Evolutionary conservation across 2,113 vertebrate genomes (phyloP), one percentile per base, ranked within the genome.

Genomic region (Bubo scandiacus): DNA sequence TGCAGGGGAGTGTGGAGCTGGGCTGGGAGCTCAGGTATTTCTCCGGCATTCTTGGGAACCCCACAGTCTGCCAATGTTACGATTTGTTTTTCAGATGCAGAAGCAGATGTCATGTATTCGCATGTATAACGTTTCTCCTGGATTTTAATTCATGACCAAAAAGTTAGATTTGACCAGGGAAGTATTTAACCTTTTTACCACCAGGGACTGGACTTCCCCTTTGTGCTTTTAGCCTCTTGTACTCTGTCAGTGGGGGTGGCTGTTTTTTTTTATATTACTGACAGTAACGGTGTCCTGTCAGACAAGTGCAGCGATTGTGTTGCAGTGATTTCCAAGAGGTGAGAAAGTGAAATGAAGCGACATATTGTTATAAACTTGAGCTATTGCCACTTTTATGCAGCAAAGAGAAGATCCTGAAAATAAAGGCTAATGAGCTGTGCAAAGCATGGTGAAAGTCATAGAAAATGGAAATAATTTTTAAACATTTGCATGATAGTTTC

Each of bases 391-490:
- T 88, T 63, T 29, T 57, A 36, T 67, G 90, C 85, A 74, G 71
- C 43, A 71, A 78, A 81, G 36, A 95, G 62, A 75, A 74, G 43
- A 81, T 47, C 15, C 15, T 68, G 84, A 54, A 93, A 96, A 73
- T 74, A 80, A 97, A 97, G 85, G 92, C 89, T 95, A 96, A 95
- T 91, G 80, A 92, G 78, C 61, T 81, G 45, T 88, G 30, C 30
- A 72, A 91, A 85, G 77, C 83, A 63, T 78, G 30, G 55, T 34
- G 74, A 90, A 90, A 94, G 61, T 86, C 30, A 27, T 12, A 67
- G 86, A 65, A 80, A 96, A 82, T 36, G 6, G 52, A 94, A 97
- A 74, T 78, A 74, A 38, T 45, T 88, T 91, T 90, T 68, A 58
- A 91, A 81, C 36, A 80, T 88, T 93, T 95, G 45, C 55, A 26